phyloP scores from a whole-genome alignment of 2,113 vertebrate species.

The Tonatia bakeri region DNA sequence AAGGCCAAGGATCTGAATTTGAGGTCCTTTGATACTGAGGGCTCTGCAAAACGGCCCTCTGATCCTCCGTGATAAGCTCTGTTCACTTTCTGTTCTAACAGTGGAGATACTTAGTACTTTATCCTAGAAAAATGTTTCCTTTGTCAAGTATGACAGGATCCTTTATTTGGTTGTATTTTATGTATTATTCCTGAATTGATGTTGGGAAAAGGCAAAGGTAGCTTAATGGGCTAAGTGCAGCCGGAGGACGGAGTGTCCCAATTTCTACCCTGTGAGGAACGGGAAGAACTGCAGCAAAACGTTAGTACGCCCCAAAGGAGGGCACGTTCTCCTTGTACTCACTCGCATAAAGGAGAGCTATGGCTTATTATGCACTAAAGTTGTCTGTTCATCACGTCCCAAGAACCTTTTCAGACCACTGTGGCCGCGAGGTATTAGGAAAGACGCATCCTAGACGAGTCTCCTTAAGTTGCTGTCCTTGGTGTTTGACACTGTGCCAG shows the following conservation, averaged over 20 bases:
- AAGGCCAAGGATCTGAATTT: background rate
- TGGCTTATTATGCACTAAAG: background rate
- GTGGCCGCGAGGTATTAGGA: background rate
- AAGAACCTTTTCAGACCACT: background rate
- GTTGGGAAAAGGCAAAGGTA: background rate
- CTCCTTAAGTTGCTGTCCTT: background rate
- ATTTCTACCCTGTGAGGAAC: background rate
- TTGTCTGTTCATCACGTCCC: background rate
- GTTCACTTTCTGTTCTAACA: background rate
- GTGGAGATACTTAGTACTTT: background rate
- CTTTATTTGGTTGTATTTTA: background rate
- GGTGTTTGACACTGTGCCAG: background rate
- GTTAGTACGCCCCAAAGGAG: background rate
- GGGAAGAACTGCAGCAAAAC: background rate
- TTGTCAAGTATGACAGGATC: background rate
- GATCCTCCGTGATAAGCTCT: background rate
- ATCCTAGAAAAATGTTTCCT: constrained; percentile 7
- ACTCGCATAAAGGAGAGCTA: background rate
- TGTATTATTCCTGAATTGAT: background rate
- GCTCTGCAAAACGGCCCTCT: background rate
- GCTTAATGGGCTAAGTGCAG: background rate
- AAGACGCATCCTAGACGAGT: background rate
- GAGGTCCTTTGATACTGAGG: background rate
- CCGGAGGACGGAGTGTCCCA: background rate
- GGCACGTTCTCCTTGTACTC: background rate